A percentile compares a stretch with the other conserved stretches of the same genome.
phyloP scores from a whole-genome alignment of 37 sponge, comb jelly and placozoan species.

The Cliona cf. orientalis region DNA sequence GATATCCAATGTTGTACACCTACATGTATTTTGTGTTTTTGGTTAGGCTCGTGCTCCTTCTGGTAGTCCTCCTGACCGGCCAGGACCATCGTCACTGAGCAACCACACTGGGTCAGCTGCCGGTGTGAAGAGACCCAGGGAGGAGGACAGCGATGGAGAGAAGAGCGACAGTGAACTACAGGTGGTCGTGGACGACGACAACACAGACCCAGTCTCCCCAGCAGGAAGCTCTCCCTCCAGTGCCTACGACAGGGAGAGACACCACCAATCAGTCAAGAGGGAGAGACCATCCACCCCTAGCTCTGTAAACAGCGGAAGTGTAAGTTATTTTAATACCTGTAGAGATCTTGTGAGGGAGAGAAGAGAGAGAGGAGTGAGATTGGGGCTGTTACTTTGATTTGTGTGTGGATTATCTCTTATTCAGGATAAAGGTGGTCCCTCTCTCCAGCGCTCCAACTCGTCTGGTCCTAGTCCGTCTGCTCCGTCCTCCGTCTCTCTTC shows the following conservation, averaged over 20 bases:
- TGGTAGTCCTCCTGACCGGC: too few species aligned
- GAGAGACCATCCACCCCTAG: conserved; percentile 51
- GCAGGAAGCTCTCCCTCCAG: conserved; percentile 32
- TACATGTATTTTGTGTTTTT: too few species aligned
- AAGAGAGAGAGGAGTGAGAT: neutral
- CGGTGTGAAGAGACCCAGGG: conserved; percentile 17
- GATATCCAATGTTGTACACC: too few species aligned
- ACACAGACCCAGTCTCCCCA: conserved; percentile 42
- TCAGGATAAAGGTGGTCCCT: conserved; percentile 17
- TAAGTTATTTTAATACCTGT: neutral
- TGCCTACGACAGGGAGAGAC: conserved; percentile 13
- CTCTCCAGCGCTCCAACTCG: conserved; percentile 8
- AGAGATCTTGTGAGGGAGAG: too few species aligned
- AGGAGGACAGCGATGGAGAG: conserved; percentile 79
- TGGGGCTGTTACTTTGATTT: neutral
- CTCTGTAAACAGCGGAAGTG: conserved; percentile 36
- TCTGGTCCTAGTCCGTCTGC: conserved; percentile 24
- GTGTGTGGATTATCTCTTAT: neutral
- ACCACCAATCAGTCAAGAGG: conserved; percentile 3
- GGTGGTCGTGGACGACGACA: conserved; percentile 18
- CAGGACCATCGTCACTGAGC: too few species aligned
- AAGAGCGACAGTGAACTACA: conserved; percentile 78
- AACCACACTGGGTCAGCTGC: neutral
- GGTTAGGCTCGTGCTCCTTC: too few species aligned
- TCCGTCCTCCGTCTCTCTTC: neutral